Evolutionary conservation across 2,113 vertebrate species (phyloP), one percentile per base, ranked within the genome.

Genomic region (Podarcis cretensis): DNA sequence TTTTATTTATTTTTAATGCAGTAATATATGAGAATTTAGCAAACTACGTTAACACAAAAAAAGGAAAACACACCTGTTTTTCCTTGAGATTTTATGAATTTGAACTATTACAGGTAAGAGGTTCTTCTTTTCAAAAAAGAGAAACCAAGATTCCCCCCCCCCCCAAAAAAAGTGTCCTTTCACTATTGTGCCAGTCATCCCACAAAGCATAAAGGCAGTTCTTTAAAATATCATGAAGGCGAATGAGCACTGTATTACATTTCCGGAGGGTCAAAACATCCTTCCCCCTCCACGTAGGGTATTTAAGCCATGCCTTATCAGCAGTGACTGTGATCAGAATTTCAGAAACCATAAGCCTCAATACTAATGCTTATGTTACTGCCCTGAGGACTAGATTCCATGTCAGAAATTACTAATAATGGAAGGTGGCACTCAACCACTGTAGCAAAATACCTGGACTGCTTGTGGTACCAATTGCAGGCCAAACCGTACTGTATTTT

Each of bases 1-100:
- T 96, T 84, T 95, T 97, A 97, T 98, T 98, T 97, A 98, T 98
- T 97, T 96, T 97, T 97, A 96, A 96, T 98, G 96, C 97, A 97
- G 91, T 97, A 97, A 97, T 97, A 97, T 97, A 97, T 98, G 96
- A 97, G 92, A 97, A 96, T 96, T 94, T 95, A 97, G 91, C 96
- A 95, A 97, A 94, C 94, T 96, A 96, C 96, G 95, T 97, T 96
- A 96, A 96, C 95, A 93, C 59, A 95, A 95, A 96, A 96, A 96
- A 96, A 96, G 94, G 93, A 94, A 96, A 95, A 95, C 82, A 84
- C 92, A 9, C 84, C n/a, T 74, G 32, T 96, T 94, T 96, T 97
- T 97, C 96, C 92, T 96, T 94, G 96, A 93, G 94, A 89, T 84
- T 96, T 96, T 97, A 96, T 96, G 96, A 96, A 97, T 96, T 95